A percentile compares a stretch with the other conserved stretches of the same genome.
phyloP scores from a whole-genome alignment of 2,888 invertebrate species.

The Pristionchus japonicus region DNA sequence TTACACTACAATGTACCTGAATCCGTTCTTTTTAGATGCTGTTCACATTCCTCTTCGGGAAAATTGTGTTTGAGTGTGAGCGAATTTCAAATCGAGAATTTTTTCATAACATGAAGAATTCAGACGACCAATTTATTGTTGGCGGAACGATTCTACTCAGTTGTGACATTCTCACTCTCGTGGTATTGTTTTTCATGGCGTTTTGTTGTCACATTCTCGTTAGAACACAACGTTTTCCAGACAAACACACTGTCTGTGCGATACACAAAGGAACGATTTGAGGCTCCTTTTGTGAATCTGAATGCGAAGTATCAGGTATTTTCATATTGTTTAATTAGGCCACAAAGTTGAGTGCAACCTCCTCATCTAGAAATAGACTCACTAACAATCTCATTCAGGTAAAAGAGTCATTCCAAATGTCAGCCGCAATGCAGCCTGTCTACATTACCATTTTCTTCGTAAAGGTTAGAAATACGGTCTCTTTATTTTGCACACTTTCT shows the following conservation, averaged over 20 bases:
- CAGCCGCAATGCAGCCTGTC: not conserved
- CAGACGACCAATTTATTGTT: not conserved
- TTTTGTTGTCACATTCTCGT: not conserved
- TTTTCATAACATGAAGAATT: not conserved
- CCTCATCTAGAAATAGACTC: not conserved
- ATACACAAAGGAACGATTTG: not conserved
- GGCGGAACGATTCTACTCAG: not conserved
- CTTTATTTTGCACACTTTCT: too few relatives aligned
- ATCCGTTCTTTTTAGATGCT: not conserved
- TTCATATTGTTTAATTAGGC: too few relatives aligned
- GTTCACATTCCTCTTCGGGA: not conserved
- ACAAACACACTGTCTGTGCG: not conserved
- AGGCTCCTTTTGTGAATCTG: not conserved
- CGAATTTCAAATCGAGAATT: not conserved
- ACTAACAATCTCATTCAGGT: not conserved
- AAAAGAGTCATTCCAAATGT: not conserved
- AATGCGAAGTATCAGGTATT: constrained; percentile 17
- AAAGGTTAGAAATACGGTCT: not conserved
- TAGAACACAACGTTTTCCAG: not conserved
- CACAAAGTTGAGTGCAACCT: too few relatives aligned
- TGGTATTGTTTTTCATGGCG: not conserved
- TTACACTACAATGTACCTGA: too few relatives aligned
- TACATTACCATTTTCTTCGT: not conserved
- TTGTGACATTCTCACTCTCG: not conserved
- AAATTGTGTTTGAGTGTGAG: not conserved